Evolutionary conservation across 1,140 invertebrate species (phyloP), one percentile per base, ranked within the genome.

Genomic region (Pectinophora gossypiella): DNA sequence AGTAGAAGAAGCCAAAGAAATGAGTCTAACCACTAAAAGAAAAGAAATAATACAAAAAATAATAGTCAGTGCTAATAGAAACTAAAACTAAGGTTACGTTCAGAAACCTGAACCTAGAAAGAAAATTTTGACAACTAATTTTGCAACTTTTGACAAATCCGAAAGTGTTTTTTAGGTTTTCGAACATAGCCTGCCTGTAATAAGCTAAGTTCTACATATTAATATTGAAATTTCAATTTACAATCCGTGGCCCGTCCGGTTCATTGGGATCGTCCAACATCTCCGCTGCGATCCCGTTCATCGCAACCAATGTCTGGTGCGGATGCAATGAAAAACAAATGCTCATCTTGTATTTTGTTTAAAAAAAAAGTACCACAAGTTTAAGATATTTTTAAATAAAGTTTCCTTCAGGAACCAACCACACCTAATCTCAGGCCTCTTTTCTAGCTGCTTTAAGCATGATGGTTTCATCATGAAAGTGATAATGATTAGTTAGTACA

Each of bases 171-270:
- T 48, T 64, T 22, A 76, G 80, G 83, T 86, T 86, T 85, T 83
- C 75, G 81, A 87, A 85, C 84, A 87, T 87, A 87, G 73, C 81
- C 78, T 70, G 63, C 61, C 59, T 65, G 58, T 66, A 54, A 57
- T 54, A 65, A 65, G 54, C 75, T 79, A 85, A 59, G 20, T 48
- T 66, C 79, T 85, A 85, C 76, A 59, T 71, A 72, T 64, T 66
- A 69, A 67, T 65, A 77, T 68, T 76, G 51, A 69, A 78, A 44
- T 20, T 6, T 70, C 38, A 63, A 69, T 72, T 86, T 87, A 87
- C 84, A 73, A 85, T 82, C 45, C 85, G 70, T 7, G 40, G 49
- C 19, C 12, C 12, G 48, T 47, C 44, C 68, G 71, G 70, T 63
- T 72, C 58, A 69, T 62, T 72, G 52, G 69, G 68, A 67, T 74